Percentiles rank a stretch among this genome's conserved stretches.
phyloP scores from a whole-genome alignment of 2,888 invertebrate species.

The Liodrosophila aerea region DNA sequence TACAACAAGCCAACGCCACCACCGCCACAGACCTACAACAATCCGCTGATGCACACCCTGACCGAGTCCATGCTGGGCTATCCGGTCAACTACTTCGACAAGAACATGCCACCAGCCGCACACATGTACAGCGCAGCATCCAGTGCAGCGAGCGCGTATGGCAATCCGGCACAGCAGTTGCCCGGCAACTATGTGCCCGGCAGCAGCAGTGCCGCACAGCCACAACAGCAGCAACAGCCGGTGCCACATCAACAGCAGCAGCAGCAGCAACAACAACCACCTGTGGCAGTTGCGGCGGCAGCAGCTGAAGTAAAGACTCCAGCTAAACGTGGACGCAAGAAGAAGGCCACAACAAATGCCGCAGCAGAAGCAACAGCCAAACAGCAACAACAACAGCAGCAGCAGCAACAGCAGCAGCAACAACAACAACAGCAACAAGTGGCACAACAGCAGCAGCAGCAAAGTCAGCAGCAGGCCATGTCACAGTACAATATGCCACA shows the following conservation, averaged over 20 bases:
- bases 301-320: conserved; percentile 63
- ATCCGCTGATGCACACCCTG: conserved; percentile 78
- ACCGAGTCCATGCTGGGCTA: conserved; percentile 79
- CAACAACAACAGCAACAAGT: conserved; percentile 52
- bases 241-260: conserved; percentile 42
- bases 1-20: conserved; percentile 79
- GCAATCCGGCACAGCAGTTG: conserved; percentile 73
- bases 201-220: conserved; percentile 49
- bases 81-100: conserved; percentile 84
- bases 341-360: conserved; percentile 72
- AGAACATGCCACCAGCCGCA: conserved; percentile 85
- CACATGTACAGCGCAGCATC: conserved; percentile 84
- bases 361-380: conserved; percentile 70
- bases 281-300: no score
- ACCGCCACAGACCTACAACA: conserved; percentile 78
- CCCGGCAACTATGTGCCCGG: conserved; percentile 67
- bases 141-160: conserved; percentile 67
- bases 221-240: conserved; percentile 33
- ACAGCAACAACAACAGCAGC: conserved; percentile 47
- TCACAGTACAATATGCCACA: conserved; percentile 70
- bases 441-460: conserved; percentile 51
- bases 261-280: conserved; percentile 33
- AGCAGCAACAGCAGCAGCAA: conserved; percentile 54
- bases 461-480: conserved; percentile 56
- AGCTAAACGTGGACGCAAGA: conserved; percentile 78